Evolutionary conservation across 2,113 vertebrate genomes (phyloP), one percentile per base, ranked within the genome.

Genomic region (Coracopsis vasa): DNA sequence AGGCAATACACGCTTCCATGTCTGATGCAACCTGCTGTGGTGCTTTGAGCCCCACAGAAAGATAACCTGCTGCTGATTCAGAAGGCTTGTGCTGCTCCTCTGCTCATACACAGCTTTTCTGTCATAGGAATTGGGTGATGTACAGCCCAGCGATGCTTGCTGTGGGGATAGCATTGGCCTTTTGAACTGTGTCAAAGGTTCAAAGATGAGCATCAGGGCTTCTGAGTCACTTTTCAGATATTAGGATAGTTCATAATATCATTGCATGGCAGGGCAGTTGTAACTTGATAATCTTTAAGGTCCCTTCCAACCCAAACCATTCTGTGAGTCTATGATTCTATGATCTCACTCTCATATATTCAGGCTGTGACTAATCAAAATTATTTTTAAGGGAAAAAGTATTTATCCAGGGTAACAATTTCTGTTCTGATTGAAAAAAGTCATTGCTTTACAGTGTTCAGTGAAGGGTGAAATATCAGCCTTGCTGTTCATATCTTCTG

Each of bases 171-270:
- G 20, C 1, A 0, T 4, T 75, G 62, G 29, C 79, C 27, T 27
- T 66, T 61, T 80, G 71, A 77, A 53, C 37, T 4, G 4, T 37
- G 29, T 81, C 80, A 81, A 50, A 54, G 20, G 64, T 83, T 92
- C 78, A 83, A 33, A 83, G 72, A 88, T 64, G 75, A 92, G 77
- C 0, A 0, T 54, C 39, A 77, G 77, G 47, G 45, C 72, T 91
- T 91, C 77, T 95, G 94, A 96, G 86, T 96, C 86, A 96, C 72
- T 71, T 91, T 39, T 80, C 19, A 94, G 92, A 72, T 75, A 88
- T 84, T 90, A 74, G 88, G 83, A 84, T 67, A 66, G 23, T 17
- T 88, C 75, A 65, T 62, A 83, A 42, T 24, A 58, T 58, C 56
- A 35, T 24, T 58, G 56, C 56, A 35, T 35, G 56, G 33, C 50